Evolutionary conservation across 2,888 invertebrate genomes (phyloP).

Genomic region (Cephus runcator): DNA sequence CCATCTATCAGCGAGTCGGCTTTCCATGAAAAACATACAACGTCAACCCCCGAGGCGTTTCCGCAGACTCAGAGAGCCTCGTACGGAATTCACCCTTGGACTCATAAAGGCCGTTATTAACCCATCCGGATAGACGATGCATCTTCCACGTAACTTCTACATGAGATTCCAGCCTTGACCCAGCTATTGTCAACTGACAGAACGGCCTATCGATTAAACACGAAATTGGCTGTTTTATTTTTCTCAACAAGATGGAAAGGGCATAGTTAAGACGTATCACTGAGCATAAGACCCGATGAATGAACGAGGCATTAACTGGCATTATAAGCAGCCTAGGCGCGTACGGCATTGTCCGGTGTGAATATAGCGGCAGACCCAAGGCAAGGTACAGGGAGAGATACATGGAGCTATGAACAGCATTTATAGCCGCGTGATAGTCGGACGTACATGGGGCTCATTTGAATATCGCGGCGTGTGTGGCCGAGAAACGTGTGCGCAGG

Average conservation of each 20-base stretch:
- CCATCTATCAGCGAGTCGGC: conserved; percentile 34
- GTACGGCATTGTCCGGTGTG: neutral
- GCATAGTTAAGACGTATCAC: neutral
- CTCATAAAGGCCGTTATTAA: neutral
- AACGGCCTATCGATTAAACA: neutral
- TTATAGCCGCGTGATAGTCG: conserved; percentile 37
- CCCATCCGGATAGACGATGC: neutral
- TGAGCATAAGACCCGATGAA: neutral
- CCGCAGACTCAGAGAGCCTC: neutral
- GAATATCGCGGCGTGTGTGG: conserved; percentile 53
- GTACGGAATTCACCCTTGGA: neutral
- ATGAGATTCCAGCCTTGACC: neutral
- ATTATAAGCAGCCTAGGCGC: neutral
- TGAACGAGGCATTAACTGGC: conserved; percentile 1
- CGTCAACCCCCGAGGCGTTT: neutral
- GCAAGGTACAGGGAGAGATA: neutral
- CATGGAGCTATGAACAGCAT: conserved; percentile 27
- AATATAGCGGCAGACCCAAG: neutral
- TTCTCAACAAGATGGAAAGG: neutral
- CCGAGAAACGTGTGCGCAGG: conserved; percentile 31
- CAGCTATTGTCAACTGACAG: neutral
- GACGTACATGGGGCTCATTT: conserved; percentile 44
- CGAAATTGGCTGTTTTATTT: neutral
- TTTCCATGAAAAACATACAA: neutral
- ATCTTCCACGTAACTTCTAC: neutral